Evolutionary conservation across 2,797 vertebrate genomes (phyloP).

Genomic region (Margarornis squamiger): DNA sequence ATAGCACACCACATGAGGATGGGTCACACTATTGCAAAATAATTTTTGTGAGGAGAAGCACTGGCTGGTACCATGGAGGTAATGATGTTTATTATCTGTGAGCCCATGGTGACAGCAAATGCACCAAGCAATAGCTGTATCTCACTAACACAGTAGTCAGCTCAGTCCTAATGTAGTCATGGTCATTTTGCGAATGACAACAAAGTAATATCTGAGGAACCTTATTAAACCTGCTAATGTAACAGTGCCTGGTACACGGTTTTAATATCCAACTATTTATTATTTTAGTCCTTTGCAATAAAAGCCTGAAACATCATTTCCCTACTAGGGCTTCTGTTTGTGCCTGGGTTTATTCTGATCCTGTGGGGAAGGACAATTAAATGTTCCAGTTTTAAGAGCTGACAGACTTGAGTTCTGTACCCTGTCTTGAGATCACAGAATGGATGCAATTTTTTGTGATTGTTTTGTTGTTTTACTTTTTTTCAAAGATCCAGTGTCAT

Average conservation of each 20-base stretch:
- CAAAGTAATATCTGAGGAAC: neutral
- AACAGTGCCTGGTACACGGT: neutral
- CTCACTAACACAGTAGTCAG: neutral
- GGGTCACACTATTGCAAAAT: neutral
- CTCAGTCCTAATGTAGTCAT: neutral
- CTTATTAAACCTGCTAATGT: neutral
- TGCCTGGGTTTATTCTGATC: neutral
- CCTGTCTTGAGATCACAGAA: neutral
- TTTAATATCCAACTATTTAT: conserved; percentile 17
- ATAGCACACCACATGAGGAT: neutral
- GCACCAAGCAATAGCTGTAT: neutral
- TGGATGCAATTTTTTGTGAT: no score
- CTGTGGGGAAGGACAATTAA: neutral
- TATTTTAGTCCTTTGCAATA: neutral
- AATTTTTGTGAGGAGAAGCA: neutral
- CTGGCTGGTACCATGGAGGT: neutral
- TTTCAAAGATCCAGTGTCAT: neutral
- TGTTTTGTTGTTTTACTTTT: neutral
- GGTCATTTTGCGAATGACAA: neutral
- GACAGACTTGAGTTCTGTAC: neutral
- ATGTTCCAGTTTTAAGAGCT: neutral
- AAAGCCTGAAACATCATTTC: neutral
- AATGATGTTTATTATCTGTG: conserved; percentile 41
- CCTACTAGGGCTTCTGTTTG: neutral
- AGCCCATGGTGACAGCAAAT: neutral